Evolutionary conservation across 2,113 vertebrate species (phyloP).

Genomic region (Candoia aspera): DNA sequence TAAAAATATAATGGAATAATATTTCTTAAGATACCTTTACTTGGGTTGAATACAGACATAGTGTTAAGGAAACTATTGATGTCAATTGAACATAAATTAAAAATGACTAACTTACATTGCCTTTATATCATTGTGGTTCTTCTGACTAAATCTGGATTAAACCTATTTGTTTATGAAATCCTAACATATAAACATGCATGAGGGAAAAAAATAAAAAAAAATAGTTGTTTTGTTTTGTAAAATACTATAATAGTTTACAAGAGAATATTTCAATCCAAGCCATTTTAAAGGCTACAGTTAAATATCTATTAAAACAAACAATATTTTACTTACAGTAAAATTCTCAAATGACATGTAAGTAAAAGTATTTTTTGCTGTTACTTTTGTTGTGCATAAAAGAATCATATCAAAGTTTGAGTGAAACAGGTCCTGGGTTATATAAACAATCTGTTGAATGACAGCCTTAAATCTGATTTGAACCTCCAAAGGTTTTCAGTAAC

Average conservation of each 20-base stretch:
- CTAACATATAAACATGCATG: not conserved
- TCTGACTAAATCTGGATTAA: not conserved
- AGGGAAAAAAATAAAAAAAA: too few relatives aligned
- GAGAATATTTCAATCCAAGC: not conserved
- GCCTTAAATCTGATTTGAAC: not conserved
- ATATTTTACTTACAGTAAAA: too few relatives aligned
- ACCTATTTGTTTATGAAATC: not conserved
- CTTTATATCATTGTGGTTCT: not conserved
- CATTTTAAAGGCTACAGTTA: not conserved
- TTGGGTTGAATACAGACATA: not conserved
- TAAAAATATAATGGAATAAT: not conserved
- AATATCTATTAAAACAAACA: not conserved
- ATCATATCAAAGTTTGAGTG: not conserved
- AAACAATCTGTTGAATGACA: not conserved
- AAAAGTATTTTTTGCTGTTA: not conserved
- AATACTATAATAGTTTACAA: not conserved
- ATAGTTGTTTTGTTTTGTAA: not conserved
- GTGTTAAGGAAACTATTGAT: not conserved
- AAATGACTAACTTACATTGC: not conserved
- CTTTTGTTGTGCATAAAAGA: not conserved
- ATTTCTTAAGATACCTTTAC: not conserved
- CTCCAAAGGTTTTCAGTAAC: not conserved
- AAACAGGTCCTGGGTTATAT: not conserved
- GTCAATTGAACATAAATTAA: not conserved
- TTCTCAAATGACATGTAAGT: not conserved